These are phyloP conservation scores for Caenorhabditis plicata DNA, from an alignment of 2,888 invertebrate species.

Conservation along the genomic window DNA sequence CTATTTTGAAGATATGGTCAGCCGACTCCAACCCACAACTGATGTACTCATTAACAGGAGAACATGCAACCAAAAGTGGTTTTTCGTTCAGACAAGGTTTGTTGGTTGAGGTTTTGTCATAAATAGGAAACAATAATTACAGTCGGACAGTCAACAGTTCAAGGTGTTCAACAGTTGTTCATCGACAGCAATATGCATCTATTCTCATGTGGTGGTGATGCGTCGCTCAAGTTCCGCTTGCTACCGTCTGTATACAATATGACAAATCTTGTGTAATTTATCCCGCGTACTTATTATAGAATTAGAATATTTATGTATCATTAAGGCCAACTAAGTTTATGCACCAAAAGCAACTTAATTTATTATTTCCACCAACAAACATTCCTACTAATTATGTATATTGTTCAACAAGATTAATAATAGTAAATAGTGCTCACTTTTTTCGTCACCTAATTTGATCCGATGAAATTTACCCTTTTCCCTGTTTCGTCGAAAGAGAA, in stretches of 20 bases:
- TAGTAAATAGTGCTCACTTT: too few relatives aligned
- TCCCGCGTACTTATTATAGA: too few relatives aligned
- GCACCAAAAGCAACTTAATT: too few relatives aligned
- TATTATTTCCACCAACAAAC: too few relatives aligned
- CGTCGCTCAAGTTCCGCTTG: conserved; percentile 39
- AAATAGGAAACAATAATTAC: conserved; percentile 5
- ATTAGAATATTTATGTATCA: too few relatives aligned
- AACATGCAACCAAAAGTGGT: conserved; percentile 85
- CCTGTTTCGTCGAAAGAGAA: too few relatives aligned
- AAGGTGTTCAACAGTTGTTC: conserved; percentile 84
- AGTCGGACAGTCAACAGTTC: conserved; percentile 47
- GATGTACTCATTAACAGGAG: conserved; percentile 84
- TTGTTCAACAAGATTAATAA: too few relatives aligned
- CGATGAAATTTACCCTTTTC: too few relatives aligned
- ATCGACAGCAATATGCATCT: conserved; percentile 85
- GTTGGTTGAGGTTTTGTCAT: too few relatives aligned
- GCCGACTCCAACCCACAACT: conserved; percentile 80
- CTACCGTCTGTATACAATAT: conserved; percentile 41
- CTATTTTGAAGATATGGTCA: conserved; percentile 80
- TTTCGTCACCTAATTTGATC: too few relatives aligned
- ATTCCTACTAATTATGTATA: too few relatives aligned
- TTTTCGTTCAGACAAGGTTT: conserved; percentile 85
- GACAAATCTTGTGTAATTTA: conserved; percentile 25
- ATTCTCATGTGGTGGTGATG: conserved; percentile 98
- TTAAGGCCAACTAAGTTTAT: too few relatives aligned